Percentiles rank a stretch among this genome's conserved stretches.
Evolutionary conservation across 2,113 vertebrate genomes (phyloP).

Genomic region (Hystrix brachyura): DNA sequence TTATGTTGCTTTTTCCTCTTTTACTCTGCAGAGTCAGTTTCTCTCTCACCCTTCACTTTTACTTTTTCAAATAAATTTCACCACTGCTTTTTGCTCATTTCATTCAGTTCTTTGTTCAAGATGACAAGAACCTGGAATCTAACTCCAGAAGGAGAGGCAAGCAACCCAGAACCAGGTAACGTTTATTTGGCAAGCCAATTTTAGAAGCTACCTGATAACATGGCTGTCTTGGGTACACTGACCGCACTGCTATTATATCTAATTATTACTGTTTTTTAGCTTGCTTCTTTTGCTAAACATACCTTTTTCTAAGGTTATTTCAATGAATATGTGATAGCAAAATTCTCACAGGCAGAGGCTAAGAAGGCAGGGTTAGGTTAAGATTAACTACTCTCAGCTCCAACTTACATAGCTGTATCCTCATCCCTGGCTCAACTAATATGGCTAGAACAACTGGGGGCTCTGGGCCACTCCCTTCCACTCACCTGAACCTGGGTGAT

Average conservation of each 20-base stretch:
- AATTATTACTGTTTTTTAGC: not conserved
- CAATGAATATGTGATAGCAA: not conserved
- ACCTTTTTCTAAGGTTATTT: not conserved
- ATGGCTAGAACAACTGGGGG: not conserved
- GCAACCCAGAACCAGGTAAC: no score
- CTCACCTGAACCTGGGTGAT: not conserved
- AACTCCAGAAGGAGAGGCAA: no score
- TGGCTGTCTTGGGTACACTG: not conserved
- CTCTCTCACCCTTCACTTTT: no score
- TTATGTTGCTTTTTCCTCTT: no score
- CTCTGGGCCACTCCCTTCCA: not conserved
- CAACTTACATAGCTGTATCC: not conserved
- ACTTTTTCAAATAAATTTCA: no score
- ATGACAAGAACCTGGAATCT: no score
- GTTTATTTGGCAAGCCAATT: no score
- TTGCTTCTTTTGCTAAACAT: slow-evolving; percentile 9
- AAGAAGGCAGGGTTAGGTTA: not conserved
- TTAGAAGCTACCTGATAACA: no score
- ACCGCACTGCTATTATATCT: not conserved
- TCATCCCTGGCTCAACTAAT: not conserved
- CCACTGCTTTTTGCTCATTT: no score
- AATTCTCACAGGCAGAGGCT: not conserved
- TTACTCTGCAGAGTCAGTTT: no score
- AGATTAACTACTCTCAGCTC: not conserved
- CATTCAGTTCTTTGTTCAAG: no score